Base-by-base conservation (phyloP, 1,140 invertebrate species). In the Drusus annulatus region DNA sequence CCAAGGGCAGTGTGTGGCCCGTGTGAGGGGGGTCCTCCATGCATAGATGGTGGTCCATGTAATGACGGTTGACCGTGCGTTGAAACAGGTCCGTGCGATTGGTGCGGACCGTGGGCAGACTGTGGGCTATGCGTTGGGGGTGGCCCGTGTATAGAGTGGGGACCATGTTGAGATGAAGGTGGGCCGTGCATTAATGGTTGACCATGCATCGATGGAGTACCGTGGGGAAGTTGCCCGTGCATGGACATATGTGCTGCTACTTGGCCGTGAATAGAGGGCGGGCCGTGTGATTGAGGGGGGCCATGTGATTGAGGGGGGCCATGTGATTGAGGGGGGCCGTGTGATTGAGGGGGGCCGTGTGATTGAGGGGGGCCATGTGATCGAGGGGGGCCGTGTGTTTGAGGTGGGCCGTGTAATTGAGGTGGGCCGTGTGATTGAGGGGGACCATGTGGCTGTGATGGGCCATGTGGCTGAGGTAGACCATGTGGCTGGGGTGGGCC, bases 21-120 rank as follows among this genome's bases (percentile, higher is more conserved):
- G 3, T 50, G 65, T 19, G 63, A 68, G 28, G 45, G 68, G 36
- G 10, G 36, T 45, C 36, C 36, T 17, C 68, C 36, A 10, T 71
- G 68, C 10, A 50, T 50, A n/a, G 31, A 51, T 19, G 25, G 71
- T 15, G 56, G 75, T 7, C 60, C 56, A 50, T 76, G 75, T n/a
- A 56, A 60, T 19, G 54, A 19, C 1, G 21, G 23, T 17, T 28
- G 54, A 45, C 74, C 56, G 25, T 58, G 58, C 8, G 52, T 2
- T 19, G 25, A 28, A 23, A 28, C 16, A 16, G 21, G 62, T n/a
- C 62, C 62, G 62, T 65, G 62, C 31, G 31, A 36, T 45, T 45
- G 36, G 36, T 45, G 36, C 10, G 5, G 28, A 28, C 25, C 19
- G 13, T 65, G 62, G 7, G 62, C 21, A 5, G 62, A 28, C 56